Evolutionary conservation across 1,140 invertebrate species (phyloP), one percentile per base, ranked within the genome.

Genomic region (Sminthurides bifidus): DNA sequence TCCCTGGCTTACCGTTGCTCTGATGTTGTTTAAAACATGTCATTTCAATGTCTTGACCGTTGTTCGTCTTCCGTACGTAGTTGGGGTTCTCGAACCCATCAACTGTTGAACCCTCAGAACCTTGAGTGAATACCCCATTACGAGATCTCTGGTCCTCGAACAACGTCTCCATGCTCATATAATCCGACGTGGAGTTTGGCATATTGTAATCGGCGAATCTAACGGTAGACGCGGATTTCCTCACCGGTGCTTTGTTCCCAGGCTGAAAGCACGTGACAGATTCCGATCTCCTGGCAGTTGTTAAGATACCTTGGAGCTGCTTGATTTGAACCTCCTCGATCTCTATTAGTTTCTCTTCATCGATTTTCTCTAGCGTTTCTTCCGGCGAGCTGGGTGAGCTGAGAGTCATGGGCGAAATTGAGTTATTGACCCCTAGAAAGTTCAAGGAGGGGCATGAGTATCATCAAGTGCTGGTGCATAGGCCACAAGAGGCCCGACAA

Each of bases 111-210:
- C 45, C 8, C 21, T 48, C 10, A 26, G 45, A 48, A 15, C 26
- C 19, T 26, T 26, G 19, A 26, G 10, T 26, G 10, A n/a, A 10
- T 12, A n/a, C 33, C 33, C 33, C 33, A 12, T 10, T n/a, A 35
- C 33, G 10, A 12, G 33, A 10, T n/a, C 17, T 43, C 15, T 43
- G 30, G 15, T 54, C 33, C 3, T 45, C 26, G 15, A 45, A 15
- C 2, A 80, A 71, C 0, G 78, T 77, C 66, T 83, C 83, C 31
- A 84, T 83, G 63, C 81, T 84, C 24, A 81, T 81, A 65, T 86
- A 86, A 65, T 85, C 83, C 0, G 82, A 85, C 0, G 82, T 85
- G 0, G 81, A 81, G 48, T 75, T 66, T 24, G 46, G 46, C 4
- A 49, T 31, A 26, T 29, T 49, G 31, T 75, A 2, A 76, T 75